Conservation (phyloP, 2,113 vertebrate species). For the Delphinus delphis region DNA sequence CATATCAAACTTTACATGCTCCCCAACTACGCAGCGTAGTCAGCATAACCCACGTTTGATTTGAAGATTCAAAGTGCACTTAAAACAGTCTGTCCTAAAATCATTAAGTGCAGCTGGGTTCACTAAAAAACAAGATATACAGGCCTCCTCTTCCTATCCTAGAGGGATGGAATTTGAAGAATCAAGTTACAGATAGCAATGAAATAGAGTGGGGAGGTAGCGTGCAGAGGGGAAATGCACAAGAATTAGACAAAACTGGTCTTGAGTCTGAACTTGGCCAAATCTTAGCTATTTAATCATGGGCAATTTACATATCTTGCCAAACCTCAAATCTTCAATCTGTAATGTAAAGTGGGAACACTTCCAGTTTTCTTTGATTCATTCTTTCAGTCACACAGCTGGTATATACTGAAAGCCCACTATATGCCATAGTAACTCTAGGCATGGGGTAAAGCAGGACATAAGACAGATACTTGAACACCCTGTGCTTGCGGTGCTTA, state of each 20-base stretch:
- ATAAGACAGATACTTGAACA: background rate
- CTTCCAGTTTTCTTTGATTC: background rate
- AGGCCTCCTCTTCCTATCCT: background rate
- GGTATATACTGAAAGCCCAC: background rate
- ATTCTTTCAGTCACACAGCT: background rate
- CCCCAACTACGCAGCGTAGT: background rate
- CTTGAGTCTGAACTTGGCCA: background rate
- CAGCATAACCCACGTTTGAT: background rate
- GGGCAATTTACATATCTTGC: background rate
- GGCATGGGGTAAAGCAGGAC: background rate
- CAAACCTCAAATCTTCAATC: background rate
- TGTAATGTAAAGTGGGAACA: background rate
- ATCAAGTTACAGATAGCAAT: background rate
- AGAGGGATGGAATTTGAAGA: background rate
- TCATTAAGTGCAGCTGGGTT: background rate
- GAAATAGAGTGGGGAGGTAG: background rate
- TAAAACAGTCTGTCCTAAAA: background rate
- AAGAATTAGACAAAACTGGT: background rate
- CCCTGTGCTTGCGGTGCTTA: background rate
- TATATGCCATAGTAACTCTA: background rate
- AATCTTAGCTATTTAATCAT: background rate
- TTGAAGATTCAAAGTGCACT: background rate
- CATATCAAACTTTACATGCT: background rate
- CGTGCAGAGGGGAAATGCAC: background rate
- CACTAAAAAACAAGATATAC: background rate